Evolutionary conservation across 1,140 invertebrate genomes (phyloP), one percentile per base, ranked within the genome.

Genomic region (Acromyrmex echinatior): DNA sequence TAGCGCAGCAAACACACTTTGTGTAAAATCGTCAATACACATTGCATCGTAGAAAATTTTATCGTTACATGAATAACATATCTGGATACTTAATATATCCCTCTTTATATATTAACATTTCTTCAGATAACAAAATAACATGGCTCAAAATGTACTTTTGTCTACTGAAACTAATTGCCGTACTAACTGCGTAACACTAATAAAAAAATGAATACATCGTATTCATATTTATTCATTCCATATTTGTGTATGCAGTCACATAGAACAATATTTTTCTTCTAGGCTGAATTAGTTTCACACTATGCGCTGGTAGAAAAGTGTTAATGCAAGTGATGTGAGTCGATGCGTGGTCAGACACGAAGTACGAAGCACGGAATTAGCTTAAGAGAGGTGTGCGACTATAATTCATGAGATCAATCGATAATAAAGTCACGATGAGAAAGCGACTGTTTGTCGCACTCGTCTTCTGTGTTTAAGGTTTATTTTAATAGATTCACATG

Each of bases 341-440:
- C 89, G 85, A 76, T 87, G 87, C 90, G 91, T 86, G 91, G 91
- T 93, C 92, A 91, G 93, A 89, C 93, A 62, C 45, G 63, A 4
- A 74, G n/a, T 68, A 25, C 18, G 70, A 53, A 45, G 68, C 62
- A 58, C 70, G 63, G 74, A 89, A 90, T 88, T 90, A 84, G 68
- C 88, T 78, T 77, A 35, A 90, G 58, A 79, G 53, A 81, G 68
- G 60, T 80, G 71, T 58, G 71, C 74, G 79, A 79, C 86, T 89
- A 87, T 91, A 89, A 91, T 92, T 91, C 79, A 91, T 91, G 87
- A 90, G 87, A 31, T 68, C 60, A 86, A 92, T 92, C 91, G 89
- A 90, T 92, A 74, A 49, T 62, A 70, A 78, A 70, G 39, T 68
- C 73, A 28, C 31, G 49, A 56, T 73, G 79, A 71, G 66, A 58